Conservation (phyloP, 2,797 vertebrate genomes). For the Melanotaenia trifasciata region DNA sequence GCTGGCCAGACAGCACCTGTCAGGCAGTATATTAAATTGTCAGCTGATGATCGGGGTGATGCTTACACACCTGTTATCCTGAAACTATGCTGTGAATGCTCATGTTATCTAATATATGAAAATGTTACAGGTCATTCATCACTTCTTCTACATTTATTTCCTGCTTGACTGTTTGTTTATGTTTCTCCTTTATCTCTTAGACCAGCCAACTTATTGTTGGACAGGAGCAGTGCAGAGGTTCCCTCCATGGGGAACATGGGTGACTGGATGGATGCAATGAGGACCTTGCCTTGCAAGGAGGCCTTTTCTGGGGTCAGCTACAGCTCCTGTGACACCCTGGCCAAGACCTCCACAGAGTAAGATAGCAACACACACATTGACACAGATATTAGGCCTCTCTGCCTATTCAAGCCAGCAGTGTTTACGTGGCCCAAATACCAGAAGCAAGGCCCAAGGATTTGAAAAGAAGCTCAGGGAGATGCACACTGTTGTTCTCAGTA, state of each 20-base stretch:
- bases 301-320: constrained; percentile 96
- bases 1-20: constrained; percentile 14
- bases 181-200: constrained; percentile 68
- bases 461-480: constrained; percentile 49
- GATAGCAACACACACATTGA: constrained; percentile 58
- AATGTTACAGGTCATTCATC: constrained; percentile 1
- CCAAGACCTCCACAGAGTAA: constrained; percentile 98
- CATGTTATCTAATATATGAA: constrained; percentile 10
- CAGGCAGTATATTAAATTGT: constrained; percentile 11
- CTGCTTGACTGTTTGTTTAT: not conserved
- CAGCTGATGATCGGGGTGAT: constrained; percentile 19
- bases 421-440: constrained; percentile 48
- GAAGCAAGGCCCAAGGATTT: constrained; percentile 46
- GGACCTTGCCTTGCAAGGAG: constrained; percentile 94
- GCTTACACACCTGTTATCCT: constrained; percentile 19
- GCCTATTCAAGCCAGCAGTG: constrained; percentile 57
- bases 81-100: constrained; percentile 15
- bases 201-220: constrained; percentile 93
- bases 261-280: constrained; percentile 95
- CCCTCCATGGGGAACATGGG: constrained; percentile 87
- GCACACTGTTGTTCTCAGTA: constrained; percentile 33
- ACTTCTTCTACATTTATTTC: not conserved
- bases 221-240: constrained; percentile 92
- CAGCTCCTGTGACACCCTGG: constrained; percentile 95
- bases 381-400: constrained; percentile 37